phyloP scores from a whole-genome alignment of 1,140 invertebrate species.

The Nasonia longicornis region DNA sequence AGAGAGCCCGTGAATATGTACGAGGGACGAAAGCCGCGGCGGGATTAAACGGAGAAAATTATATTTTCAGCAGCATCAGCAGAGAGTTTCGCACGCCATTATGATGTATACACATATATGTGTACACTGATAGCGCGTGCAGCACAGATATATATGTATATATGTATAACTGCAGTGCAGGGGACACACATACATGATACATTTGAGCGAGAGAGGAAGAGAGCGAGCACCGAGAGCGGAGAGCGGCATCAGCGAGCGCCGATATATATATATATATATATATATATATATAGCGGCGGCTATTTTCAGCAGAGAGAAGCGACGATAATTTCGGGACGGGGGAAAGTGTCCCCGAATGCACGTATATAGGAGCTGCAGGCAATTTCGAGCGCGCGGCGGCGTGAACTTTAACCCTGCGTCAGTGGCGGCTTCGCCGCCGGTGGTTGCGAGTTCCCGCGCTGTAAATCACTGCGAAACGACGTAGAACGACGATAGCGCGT shows the following conservation, averaged over 20 bases:
- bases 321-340: not conserved
- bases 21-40: not conserved
- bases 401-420: not conserved
- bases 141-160: not conserved
- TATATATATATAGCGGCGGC: too few species aligned
- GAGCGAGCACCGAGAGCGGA: not conserved
- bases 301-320: not conserved
- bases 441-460: not conserved
- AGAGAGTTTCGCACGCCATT: not conserved
- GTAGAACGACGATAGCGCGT: not conserved
- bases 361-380: not conserved
- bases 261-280: too few species aligned
- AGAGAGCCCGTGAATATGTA: not conserved
- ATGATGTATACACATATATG: not conserved
- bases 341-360: not conserved
- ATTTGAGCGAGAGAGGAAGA: too few species aligned
- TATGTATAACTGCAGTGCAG: too few species aligned
- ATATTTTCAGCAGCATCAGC: not conserved
- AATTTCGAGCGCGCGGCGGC: not conserved
- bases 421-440: too few species aligned
- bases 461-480: not conserved
- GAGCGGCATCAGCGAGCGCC: too few species aligned
- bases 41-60: not conserved
- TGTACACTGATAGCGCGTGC: not conserved
- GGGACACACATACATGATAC: too few species aligned